phyloP scores from a whole-genome alignment of 2,113 vertebrate genomes.

The Colossoma macropomum region DNA sequence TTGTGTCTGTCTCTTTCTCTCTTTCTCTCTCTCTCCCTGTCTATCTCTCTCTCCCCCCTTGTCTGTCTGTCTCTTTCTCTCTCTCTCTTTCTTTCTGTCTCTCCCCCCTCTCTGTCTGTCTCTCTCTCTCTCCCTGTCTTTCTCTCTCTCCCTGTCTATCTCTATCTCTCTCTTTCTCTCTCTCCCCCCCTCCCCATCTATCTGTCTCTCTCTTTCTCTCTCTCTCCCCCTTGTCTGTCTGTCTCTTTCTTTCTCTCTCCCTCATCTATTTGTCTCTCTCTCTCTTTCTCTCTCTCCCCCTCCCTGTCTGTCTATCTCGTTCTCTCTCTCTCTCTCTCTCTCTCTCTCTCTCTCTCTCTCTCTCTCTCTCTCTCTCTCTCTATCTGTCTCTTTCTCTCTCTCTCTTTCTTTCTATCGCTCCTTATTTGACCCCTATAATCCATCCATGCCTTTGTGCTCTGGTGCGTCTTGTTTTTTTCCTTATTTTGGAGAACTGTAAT shows the following conservation, averaged over 20 bases:
- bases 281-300: background rate
- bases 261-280: background rate
- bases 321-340: background rate
- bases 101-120: too few relatives aligned
- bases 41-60: too few relatives aligned
- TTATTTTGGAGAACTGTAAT: constrained; percentile 34
- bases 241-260: too few relatives aligned
- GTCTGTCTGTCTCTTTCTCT: too few relatives aligned
- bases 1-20: too few relatives aligned
- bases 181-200: too few relatives aligned
- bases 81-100: too few relatives aligned
- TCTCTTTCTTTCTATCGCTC: background rate
- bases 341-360: background rate
- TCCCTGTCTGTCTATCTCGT: background rate
- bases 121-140: background rate
- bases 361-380: background rate
- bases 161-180: background rate
- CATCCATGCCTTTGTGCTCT: background rate
- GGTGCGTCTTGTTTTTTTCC: background rate
- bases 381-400: background rate
- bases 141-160: background rate
- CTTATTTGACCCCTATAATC: constrained; percentile 24
- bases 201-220: too few relatives aligned
- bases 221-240: too few relatives aligned
- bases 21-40: too few relatives aligned